Conservation (phyloP, 2,113 vertebrate genomes). For the zebrafish (Danio rerio) region DNA sequence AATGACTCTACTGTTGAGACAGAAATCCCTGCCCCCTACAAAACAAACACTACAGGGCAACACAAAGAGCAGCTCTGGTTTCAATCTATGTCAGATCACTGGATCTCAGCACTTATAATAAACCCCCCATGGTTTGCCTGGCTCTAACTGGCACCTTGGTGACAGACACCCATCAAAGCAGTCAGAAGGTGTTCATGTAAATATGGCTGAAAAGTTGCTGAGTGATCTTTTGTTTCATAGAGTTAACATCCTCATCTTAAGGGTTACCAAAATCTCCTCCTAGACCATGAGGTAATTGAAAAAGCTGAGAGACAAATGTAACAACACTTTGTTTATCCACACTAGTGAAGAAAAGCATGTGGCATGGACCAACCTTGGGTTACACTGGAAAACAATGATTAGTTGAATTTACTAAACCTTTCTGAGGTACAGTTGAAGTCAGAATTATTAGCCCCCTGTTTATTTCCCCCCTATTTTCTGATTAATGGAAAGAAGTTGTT, state of each 20-base stretch:
- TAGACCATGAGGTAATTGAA: background rate
- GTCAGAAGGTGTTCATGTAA: slow-evolving; percentile 43
- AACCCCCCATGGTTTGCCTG: slow-evolving; percentile 31
- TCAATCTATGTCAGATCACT: slow-evolving; percentile 13
- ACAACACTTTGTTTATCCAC: slow-evolving; percentile 11
- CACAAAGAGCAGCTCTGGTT: background rate
- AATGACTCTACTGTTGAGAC: background rate
- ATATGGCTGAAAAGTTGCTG: slow-evolving; percentile 43
- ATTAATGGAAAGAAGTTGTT: too few relatives aligned
- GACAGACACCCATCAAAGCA: slow-evolving; percentile 40
- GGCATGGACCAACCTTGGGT: too few relatives aligned
- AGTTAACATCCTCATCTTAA: slow-evolving; percentile 43
- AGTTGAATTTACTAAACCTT: too few relatives aligned
- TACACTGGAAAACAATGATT: too few relatives aligned
- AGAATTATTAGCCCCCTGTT: too few relatives aligned
- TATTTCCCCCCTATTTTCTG: too few relatives aligned
- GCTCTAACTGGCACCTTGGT: slow-evolving; percentile 45
- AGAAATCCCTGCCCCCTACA: background rate
- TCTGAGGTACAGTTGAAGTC: too few relatives aligned
- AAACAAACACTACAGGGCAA: slow-evolving; percentile 19
- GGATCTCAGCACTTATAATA: slow-evolving; percentile 29
- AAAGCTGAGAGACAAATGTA: background rate
- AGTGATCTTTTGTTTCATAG: slow-evolving; percentile 38
- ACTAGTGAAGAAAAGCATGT: background rate
- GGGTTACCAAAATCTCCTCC: slow-evolving; percentile 43